These are phyloP conservation scores for Allacma fusca DNA, from an alignment of 2,888 invertebrate genomes.

Conservation along the genomic window DNA sequence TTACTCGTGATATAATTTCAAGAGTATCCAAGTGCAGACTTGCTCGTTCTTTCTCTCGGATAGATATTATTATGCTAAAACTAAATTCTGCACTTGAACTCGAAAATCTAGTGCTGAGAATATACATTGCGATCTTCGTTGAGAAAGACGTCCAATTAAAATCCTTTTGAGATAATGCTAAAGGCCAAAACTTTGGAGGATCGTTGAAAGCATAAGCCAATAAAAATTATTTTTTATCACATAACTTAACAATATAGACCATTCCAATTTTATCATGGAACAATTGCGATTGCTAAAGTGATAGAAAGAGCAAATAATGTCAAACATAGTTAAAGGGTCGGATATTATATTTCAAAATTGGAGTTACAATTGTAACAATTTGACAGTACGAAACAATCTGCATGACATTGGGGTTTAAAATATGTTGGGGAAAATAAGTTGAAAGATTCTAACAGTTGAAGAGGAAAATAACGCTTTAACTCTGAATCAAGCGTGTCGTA, in stretches of 20 bases:
- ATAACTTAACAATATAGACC: background rate
- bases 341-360: no score
- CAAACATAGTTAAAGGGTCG: no score
- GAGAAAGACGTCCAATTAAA: background rate
- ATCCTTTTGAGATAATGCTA: background rate
- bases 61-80: no score
- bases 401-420: background rate
- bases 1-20: background rate
- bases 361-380: no score
- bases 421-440: background rate
- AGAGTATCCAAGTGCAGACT: background rate
- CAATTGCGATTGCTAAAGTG: background rate
- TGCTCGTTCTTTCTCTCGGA: no score
- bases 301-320: no score
- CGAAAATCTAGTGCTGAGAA: no score
- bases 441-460: background rate
- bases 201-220: no score
- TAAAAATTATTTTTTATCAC: background rate
- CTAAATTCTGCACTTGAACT: no score
- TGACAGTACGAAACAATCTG: background rate
- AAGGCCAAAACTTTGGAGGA: background rate
- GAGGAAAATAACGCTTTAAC: background rate
- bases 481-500: background rate
- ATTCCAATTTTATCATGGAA: background rate
- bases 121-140: no score